Conservation (phyloP, 1,140 invertebrate species). For the Apis mellifera region Amel_HAv3.1 CM009941.2:11978501-11979000, state of each 20-base stretch:
- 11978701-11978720: slow-evolving; percentile 52
- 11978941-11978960: not conserved
- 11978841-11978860: not conserved
- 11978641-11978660: not conserved
- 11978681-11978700: slow-evolving; percentile 50
- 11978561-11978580: not conserved
- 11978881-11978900: not conserved
- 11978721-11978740: slow-evolving; percentile 53
- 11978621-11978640: not conserved
- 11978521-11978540: not conserved
- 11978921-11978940: not conserved
- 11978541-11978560: not conserved
- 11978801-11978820: not conserved
- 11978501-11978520: not conserved
- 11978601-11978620: not conserved
- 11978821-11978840: not conserved
- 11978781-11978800: slow-evolving; percentile 43
- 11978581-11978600: not conserved
- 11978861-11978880: not conserved
- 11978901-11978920: not conserved
- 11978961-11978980: not conserved
- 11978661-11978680: slow-evolving; percentile 4
- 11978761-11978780: slow-evolving; percentile 30
- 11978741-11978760: slow-evolving; percentile 26
- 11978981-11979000: not conserved